A percentile compares a stretch with the other conserved stretches of the same genome.
Evolutionary conservation across 1,140 invertebrate genomes (phyloP).

Genomic region (Megalonaias nervosa): DNA sequence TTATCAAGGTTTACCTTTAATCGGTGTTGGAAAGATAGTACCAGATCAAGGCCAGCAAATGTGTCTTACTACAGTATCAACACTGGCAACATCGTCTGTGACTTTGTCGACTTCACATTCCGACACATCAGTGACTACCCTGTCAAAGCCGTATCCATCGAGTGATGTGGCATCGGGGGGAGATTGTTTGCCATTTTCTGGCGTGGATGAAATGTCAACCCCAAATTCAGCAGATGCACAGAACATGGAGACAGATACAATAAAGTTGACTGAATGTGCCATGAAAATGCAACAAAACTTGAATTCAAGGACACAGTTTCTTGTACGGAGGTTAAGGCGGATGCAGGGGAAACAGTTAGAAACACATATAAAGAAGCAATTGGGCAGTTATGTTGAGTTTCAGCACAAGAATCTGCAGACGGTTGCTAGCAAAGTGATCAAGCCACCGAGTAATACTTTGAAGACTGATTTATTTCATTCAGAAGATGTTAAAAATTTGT

Average conservation of each 20-base stretch:
- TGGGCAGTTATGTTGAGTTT: slow-evolving; percentile 81
- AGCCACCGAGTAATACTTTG: slow-evolving; percentile 46
- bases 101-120: not conserved
- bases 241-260: not conserved
- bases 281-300: slow-evolving; percentile 76
- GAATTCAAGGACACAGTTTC: slow-evolving; percentile 79
- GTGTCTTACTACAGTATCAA: not conserved
- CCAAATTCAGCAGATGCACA: not conserved
- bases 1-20: slow-evolving; percentile 9
- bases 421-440: slow-evolving; percentile 48
- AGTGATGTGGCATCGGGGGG: not conserved
- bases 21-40: not conserved
- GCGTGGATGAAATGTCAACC: not conserved
- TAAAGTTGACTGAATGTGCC: slow-evolving; percentile 35
- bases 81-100: not conserved
- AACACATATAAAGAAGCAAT: slow-evolving; percentile 83
- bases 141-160: not conserved
- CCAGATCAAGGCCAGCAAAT: not conserved
- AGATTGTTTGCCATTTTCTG: not conserved
- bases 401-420: slow-evolving; percentile 74
- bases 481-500: slow-evolving; percentile 73
- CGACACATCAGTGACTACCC: not conserved
- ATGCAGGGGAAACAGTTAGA: slow-evolving; percentile 82
- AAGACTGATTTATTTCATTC: slow-evolving; percentile 70
- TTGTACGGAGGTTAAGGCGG: slow-evolving; percentile 82